Evolutionary conservation across 1,140 invertebrate genomes (phyloP), one percentile per base, ranked within the genome.

Genomic region (Magallana ariakensis): DNA sequence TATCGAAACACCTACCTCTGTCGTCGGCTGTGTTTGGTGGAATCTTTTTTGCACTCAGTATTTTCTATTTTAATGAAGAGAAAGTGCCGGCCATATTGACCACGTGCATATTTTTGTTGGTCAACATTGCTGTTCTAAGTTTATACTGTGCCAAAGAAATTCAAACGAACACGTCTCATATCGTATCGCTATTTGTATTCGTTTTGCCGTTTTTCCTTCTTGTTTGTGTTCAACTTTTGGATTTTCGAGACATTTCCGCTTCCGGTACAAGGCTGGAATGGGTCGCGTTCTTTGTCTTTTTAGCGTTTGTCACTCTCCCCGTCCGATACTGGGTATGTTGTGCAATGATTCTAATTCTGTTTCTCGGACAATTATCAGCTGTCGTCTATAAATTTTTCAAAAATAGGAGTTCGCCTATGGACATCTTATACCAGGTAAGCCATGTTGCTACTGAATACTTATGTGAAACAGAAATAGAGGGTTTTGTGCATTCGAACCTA

Each of bases 21-120:
- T 75, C 66, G 22, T 75, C 66, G 11, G 22, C 33, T 26, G 8
- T 75, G 22, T 33, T 75, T 11, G 66, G 66, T 13, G 66, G 66
- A 9, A 26, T 75, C 2, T 9, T 26, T 75, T 75, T 75, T 26
- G 19, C 66, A 19, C 66, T 75, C 22, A 75, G 66, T 33, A 75
- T 75, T 75, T 75, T 75, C 22, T 7, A 75, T 75, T 75, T 75
- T 26, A 22, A 33, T 13, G 66, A 75, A 13, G 66, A 75, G 66
- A 75, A 26, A 13, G 66, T 75, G 33, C 22, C 66, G 26, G 22
- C 22, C 2, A 75, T 75, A 33, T 75, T 75, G 22, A 26, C 66
- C 0, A 75, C 66, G 0, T 75, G 66, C 9, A 75, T 75, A 2
- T 75, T 75, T 26, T 13, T 75, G 8, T 13, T 75, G 22, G 66